A percentile compares a stretch with the other conserved stretches of the same genome.
phyloP scores from a whole-genome alignment of 37 sponge, comb jelly and placozoan species.

The Ephydatia muelleri region DNA sequence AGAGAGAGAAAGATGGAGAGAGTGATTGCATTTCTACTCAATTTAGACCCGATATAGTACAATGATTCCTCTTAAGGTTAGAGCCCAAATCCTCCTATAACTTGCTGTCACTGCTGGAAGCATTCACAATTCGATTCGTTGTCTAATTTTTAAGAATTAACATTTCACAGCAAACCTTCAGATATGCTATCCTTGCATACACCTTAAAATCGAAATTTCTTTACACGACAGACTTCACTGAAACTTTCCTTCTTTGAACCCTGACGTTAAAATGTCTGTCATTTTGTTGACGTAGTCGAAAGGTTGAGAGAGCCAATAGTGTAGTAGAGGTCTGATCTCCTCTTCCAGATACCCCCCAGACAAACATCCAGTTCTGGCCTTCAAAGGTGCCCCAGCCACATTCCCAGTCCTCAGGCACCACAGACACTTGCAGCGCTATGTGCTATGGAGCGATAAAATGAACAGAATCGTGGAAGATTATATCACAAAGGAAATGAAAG shows the following conservation, averaged over 20 bases:
- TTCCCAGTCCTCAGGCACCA: conserved; percentile 65
- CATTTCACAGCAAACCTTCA: background rate
- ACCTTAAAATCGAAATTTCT: background rate
- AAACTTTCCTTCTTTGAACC: background rate
- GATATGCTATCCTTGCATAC: background rate
- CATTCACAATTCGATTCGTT: no score
- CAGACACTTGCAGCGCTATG: conserved; percentile 62
- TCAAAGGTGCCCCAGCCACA: conserved; percentile 84
- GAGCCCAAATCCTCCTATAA: no score
- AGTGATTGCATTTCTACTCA: no score
- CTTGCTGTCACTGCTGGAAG: no score
- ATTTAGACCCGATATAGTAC: no score
- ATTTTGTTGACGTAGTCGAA: background rate
- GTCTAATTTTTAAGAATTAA: no score
- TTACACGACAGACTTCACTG: background rate
- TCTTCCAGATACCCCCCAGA: conserved; percentile 61
- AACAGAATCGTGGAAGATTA: conserved; percentile 26
- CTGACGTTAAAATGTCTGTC: background rate
- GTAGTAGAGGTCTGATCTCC: background rate
- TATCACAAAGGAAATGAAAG: conserved; percentile 53
- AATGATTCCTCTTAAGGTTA: no score
- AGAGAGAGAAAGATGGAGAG: no score
- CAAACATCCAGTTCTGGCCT: conserved; percentile 75
- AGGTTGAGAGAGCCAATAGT: background rate
- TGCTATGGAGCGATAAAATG: conserved; percentile 68